A percentile compares a stretch with the other conserved stretches of the same genome.
Conservation (phyloP, 2,113 vertebrate genomes). For the Urocitellus parryii region DNA sequence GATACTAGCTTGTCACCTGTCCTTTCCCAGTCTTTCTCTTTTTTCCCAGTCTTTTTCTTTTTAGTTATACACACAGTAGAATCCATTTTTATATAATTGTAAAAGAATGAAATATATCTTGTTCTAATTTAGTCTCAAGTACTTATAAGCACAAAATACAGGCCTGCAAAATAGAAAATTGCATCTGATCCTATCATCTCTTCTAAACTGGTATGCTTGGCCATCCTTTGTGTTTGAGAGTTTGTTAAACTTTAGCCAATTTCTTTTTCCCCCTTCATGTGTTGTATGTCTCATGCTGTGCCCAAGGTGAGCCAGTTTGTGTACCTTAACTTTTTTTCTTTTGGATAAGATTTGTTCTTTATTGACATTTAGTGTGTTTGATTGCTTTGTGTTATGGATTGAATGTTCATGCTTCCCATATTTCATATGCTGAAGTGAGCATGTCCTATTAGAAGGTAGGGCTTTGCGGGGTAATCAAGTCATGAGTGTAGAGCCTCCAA, state of each 20-base stretch:
- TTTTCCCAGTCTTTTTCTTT: no score
- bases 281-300: not conserved
- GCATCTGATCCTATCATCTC: not conserved
- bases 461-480: not conserved
- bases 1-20: not conserved
- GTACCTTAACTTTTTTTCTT: not conserved
- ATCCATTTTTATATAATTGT: no score
- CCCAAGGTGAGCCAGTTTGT: not conserved
- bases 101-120: no score
- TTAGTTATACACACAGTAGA: no score
- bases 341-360: not conserved
- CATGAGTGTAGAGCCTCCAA: not conserved
- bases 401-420: accelerated
- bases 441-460: not conserved
- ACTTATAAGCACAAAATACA: not conserved
- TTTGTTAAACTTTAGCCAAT: not conserved
- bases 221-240: not conserved
- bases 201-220: not conserved
- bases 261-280: not conserved
- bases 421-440: not conserved
- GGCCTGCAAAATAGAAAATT: not conserved
- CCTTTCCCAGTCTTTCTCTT: not conserved
- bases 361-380: not conserved
- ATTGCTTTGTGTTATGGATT: not conserved
- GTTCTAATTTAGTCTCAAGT: no score